These are phyloP conservation scores for Salpingus planirostris DNA, from an alignment of 2,888 invertebrate species.

Conservation along the genomic window DNA sequence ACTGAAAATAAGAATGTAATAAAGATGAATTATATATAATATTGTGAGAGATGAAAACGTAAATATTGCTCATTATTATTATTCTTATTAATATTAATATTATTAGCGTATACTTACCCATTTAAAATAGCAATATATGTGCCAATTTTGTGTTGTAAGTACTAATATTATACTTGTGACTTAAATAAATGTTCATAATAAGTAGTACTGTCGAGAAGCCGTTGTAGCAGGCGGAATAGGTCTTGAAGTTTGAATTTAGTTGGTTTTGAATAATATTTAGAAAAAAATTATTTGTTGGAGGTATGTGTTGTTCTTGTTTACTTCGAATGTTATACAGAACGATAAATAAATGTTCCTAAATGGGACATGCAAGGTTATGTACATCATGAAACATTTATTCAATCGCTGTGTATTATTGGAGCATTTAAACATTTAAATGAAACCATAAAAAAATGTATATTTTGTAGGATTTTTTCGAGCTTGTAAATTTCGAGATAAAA, in stretches of 20 bases:
- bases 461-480: constrained; percentile 26
- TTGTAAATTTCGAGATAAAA: too few species aligned
- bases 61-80: constrained; percentile 11
- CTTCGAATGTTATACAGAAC: constrained; percentile 13
- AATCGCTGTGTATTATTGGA: too few species aligned
- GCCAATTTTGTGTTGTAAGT: constrained; percentile 17
- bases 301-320: constrained; percentile 13
- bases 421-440: too few species aligned
- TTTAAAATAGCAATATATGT: constrained; percentile 24
- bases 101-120: too few species aligned
- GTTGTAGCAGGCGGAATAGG: too few species aligned
- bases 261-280: too few species aligned
- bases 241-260: too few species aligned
- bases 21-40: neutral
- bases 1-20: constrained; percentile 3
- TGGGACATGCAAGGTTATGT: too few species aligned
- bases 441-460: constrained; percentile 23
- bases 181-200: constrained; percentile 4
- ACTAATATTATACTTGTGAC: constrained; percentile 5
- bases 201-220: constrained; percentile 2
- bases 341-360: too few species aligned
- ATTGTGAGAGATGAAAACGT: neutral
- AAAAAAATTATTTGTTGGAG: too few species aligned
- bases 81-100: constrained; percentile 11
- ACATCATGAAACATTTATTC: too few species aligned